A percentile compares a stretch with the other conserved stretches of the same genome.
Evolutionary conservation across 2,888 invertebrate genomes (phyloP).

Genomic region (Nebria brevicollis): DNA sequence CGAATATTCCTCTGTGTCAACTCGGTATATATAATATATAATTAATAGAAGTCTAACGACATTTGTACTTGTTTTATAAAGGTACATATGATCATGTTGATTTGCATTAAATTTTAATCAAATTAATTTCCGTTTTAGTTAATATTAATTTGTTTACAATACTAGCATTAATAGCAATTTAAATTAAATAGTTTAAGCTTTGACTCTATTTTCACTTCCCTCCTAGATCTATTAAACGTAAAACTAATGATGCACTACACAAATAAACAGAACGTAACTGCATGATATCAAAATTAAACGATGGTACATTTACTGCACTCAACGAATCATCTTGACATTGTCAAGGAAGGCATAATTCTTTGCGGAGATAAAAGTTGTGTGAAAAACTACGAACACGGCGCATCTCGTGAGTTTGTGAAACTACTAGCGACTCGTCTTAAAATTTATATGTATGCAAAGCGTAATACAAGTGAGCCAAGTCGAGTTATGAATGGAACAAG

Average conservation of each 20-base stretch:
- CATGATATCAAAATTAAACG: not conserved
- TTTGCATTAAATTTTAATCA: not conserved
- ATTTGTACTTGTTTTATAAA: not conserved
- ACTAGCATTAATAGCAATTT: not conserved
- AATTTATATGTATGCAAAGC: conserved; percentile 21
- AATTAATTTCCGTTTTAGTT: not conserved
- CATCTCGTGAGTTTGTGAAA: not conserved
- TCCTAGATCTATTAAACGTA: not conserved
- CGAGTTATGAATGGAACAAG: conserved; percentile 8
- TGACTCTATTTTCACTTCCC: not conserved
- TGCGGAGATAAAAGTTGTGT: not conserved
- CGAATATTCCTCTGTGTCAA: not conserved
- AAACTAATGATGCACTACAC: not conserved
- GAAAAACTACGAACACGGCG: not conserved
- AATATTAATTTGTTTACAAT: not conserved
- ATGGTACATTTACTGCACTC: not conserved
- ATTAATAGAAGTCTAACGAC: not conserved
- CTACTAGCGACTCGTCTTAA: conserved; percentile 2
- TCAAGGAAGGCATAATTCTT: not conserved
- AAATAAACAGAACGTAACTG: no score
- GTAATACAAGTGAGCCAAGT: conserved; percentile 9
- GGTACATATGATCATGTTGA: not conserved
- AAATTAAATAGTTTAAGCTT: not conserved
- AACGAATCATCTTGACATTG: not conserved
- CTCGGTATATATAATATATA: not conserved